A percentile compares a stretch with the other conserved stretches of the same genome.
phyloP scores from a whole-genome alignment of 2,888 invertebrate genomes.

The Erebia epiphron region DNA sequence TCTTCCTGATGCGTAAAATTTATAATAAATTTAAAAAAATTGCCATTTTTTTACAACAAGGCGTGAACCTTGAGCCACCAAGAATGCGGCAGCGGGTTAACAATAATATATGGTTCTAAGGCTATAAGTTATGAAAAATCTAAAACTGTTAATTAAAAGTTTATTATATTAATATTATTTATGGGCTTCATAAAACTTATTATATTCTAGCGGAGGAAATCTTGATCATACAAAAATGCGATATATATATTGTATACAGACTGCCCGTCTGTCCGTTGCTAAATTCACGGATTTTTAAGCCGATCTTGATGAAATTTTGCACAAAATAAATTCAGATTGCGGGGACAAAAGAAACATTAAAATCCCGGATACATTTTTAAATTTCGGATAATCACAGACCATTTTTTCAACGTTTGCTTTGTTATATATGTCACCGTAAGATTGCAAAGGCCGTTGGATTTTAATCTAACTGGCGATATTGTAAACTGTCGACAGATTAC shows the following conservation, averaged over 20 bases:
- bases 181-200: background rate
- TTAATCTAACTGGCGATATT: too few relatives aligned
- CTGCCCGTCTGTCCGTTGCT: too few relatives aligned
- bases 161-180: background rate
- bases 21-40: background rate
- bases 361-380: too few relatives aligned
- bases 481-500: too few relatives aligned
- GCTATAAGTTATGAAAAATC: background rate
- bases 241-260: too few relatives aligned
- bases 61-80: background rate
- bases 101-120: background rate
- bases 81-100: slow-evolving; percentile 8
- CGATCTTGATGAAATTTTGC: too few relatives aligned
- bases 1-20: background rate
- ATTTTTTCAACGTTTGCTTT: slow-evolving; percentile 82
- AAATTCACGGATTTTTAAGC: too few relatives aligned
- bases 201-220: background rate
- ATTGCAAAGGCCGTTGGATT: too few relatives aligned
- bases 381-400: slow-evolving; percentile 79
- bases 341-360: too few relatives aligned
- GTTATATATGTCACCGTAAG: too few relatives aligned
- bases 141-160: background rate
- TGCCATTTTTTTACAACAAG: background rate
- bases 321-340: too few relatives aligned
- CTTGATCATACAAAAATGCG: background rate